Conservation (phyloP, 2,888 invertebrate species). For the Dromius quadrimaculatus region DNA sequence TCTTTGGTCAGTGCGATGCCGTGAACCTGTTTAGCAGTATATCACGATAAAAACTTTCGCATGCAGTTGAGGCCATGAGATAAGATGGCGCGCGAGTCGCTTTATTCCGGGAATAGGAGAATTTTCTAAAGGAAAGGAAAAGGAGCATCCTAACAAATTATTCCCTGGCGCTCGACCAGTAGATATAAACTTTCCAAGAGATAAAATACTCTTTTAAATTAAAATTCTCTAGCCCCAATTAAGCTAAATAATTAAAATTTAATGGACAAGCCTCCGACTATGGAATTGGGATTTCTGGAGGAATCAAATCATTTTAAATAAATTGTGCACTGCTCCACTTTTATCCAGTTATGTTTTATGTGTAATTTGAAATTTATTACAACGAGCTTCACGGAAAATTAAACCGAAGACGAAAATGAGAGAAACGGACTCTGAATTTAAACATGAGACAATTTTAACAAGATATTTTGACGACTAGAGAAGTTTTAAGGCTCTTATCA, state of each 20-base stretch:
- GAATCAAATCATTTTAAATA: constrained; percentile 39
- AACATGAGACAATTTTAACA: too few species aligned
- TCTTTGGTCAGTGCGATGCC: neutral
- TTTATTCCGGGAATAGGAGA: neutral
- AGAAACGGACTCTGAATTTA: too few species aligned
- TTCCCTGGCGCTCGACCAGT: constrained; percentile 23
- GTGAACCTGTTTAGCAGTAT: constrained; percentile 39
- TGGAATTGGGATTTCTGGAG: constrained; percentile 23
- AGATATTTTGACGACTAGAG: too few species aligned
- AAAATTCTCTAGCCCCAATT: constrained; percentile 44
- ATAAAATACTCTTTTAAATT: constrained; percentile 48
- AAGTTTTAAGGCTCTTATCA: too few species aligned
- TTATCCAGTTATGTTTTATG: constrained; percentile 28
- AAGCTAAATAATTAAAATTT: constrained; percentile 46
- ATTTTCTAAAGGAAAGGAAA: constrained; percentile 13
- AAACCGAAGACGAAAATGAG: constrained; percentile 3
- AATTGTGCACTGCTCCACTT: constrained; percentile 12
- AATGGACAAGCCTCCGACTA: constrained; percentile 20
- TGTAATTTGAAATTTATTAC: constrained; percentile 21
- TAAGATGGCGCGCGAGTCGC: constrained; percentile 34
- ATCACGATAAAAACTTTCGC: constrained; percentile 39
- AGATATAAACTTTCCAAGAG: constrained; percentile 40
- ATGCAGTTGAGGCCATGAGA: constrained; percentile 23
- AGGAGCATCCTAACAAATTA: constrained; percentile 36
- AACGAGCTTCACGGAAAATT: constrained; percentile 1